These are phyloP conservation scores for Cassiopea andromeda DNA, from an alignment of 30 jellyfish, hydroid and myxozoan species.

Conservation along the genomic window DNA sequence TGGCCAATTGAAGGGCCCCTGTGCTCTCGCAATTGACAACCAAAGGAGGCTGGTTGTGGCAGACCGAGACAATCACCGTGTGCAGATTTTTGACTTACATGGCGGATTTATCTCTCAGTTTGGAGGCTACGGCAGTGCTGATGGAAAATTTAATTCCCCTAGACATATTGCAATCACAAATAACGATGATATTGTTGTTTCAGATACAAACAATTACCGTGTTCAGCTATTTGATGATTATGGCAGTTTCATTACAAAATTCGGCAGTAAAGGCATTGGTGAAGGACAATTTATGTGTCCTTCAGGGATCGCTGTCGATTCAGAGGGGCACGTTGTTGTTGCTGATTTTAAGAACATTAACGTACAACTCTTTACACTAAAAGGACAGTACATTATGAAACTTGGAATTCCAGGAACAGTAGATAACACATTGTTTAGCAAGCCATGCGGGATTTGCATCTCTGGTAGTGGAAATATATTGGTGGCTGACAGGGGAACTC, in stretches of 20 bases:
- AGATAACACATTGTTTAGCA: constrained; percentile 67
- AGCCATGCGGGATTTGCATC: constrained; percentile 89
- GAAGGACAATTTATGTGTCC: constrained; percentile 98
- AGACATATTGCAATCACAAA: constrained; percentile 84
- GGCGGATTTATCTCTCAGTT: constrained; percentile 82
- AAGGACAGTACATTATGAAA: constrained; percentile 79
- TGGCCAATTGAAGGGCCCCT: constrained; percentile 92
- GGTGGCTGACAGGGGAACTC: constrained; percentile 95
- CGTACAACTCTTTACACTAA: constrained; percentile 78
- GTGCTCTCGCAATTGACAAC: constrained; percentile 87
- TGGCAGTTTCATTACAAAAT: constrained; percentile 75
- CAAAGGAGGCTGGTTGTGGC: constrained; percentile 87
- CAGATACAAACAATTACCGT: constrained; percentile 92
- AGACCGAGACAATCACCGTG: constrained; percentile 95
- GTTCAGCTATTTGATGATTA: constrained; percentile 78
- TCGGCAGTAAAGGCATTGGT: constrained; percentile 90
- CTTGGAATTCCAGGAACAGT: constrained; percentile 78
- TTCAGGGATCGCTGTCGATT: constrained; percentile 91
- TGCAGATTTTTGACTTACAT: constrained; percentile 79
- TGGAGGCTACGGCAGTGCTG: constrained; percentile 93
- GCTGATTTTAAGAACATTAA: constrained; percentile 94
- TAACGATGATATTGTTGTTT: constrained; percentile 68
- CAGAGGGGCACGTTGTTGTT: constrained; percentile 87
- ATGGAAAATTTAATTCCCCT: constrained; percentile 94
- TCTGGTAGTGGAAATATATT: constrained; percentile 78